Evolutionary conservation across 1,140 invertebrate species (phyloP).

Genomic region (Solenopsis invicta): DNA sequence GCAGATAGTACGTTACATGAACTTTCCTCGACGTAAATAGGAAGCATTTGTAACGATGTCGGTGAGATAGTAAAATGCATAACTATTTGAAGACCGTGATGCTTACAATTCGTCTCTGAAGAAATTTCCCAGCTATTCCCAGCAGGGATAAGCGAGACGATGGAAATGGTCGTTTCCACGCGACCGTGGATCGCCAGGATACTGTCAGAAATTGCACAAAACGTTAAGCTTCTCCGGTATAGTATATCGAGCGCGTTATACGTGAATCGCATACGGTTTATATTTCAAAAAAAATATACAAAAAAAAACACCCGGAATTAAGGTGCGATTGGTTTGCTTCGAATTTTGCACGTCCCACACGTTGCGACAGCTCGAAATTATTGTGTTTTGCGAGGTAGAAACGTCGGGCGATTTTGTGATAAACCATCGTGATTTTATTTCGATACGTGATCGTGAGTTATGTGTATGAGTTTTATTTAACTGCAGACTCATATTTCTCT

Average conservation of each 20-base stretch:
- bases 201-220: slow-evolving; percentile 47
- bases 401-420: not conserved
- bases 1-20: slow-evolving; percentile 6
- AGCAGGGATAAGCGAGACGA: slow-evolving; percentile 22
- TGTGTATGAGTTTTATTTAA: slow-evolving; percentile 5
- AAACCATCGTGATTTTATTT: slow-evolving; percentile 42
- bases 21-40: slow-evolving; percentile 30
- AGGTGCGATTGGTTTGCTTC: slow-evolving; percentile 16
- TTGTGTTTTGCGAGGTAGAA: not conserved
- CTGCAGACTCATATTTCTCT: slow-evolving; percentile 7
- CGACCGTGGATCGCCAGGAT: not conserved
- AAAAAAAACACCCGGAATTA: slow-evolving; percentile 25
- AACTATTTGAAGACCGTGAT: not conserved
- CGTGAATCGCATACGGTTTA: not conserved
- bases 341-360: slow-evolving; percentile 13
- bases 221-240: slow-evolving; percentile 30
- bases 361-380: slow-evolving; percentile 6
- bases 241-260: not conserved
- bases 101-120: slow-evolving; percentile 54
- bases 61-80: slow-evolving; percentile 31
- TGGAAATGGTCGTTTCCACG: slow-evolving; percentile 19
- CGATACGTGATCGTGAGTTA: not conserved
- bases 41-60: slow-evolving; percentile 34
- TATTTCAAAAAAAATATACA: slow-evolving; percentile 44
- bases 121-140: slow-evolving; percentile 46